Evolutionary conservation across 2,113 vertebrate genomes (phyloP), one percentile per base, ranked within the genome.

Genomic region (Paedocypris sp.): DNA sequence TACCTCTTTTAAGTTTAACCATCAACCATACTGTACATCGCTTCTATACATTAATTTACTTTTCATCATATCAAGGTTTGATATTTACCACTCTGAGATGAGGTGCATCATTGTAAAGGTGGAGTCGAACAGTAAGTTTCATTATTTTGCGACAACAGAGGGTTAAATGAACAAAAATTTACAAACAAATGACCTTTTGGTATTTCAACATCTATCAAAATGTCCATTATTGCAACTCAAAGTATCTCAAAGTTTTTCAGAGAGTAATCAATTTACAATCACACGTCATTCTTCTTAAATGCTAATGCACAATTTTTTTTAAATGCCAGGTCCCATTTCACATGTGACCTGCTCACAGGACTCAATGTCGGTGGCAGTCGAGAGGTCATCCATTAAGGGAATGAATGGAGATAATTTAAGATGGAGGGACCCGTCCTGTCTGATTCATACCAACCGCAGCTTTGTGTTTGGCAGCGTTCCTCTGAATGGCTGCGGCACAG

Each of bases 71-170:
- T n/a, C n/a, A 6, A 67, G 39, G 25, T 57, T 2, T 23, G 6
- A 4, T 3, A 29, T 62, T 51, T 78, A 61, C 36, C 71, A 79
- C 1, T 80, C 76, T 20, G 75, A 81, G 43, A 50, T 76, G 28
- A 74, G 77, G 42, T 81, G 79, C 28, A 50, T 79, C 4, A 52
- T 64, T 29, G 69, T 22, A 9, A 28, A 66, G 12, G 77, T 79
- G 29, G 3, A 54, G 7, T 5, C 6, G 4, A 9, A 32, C n/a
- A 23, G 50, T 53, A 5, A 12, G 29, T 22, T n/a, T n/a, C n/a
- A n/a, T n/a, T n/a, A n/a, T n/a, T n/a, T n/a, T n/a, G n/a, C n/a
- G n/a, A n/a, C n/a, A n/a, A n/a, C n/a, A n/a, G n/a, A n/a, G n/a
- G n/a, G n/a, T n/a, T n/a, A n/a, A n/a, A n/a, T n/a, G n/a, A n/a